These are phyloP conservation scores for Pachypanchax playfairii DNA, from an alignment of 2,113 vertebrate species.

Conservation along the genomic window DNA sequence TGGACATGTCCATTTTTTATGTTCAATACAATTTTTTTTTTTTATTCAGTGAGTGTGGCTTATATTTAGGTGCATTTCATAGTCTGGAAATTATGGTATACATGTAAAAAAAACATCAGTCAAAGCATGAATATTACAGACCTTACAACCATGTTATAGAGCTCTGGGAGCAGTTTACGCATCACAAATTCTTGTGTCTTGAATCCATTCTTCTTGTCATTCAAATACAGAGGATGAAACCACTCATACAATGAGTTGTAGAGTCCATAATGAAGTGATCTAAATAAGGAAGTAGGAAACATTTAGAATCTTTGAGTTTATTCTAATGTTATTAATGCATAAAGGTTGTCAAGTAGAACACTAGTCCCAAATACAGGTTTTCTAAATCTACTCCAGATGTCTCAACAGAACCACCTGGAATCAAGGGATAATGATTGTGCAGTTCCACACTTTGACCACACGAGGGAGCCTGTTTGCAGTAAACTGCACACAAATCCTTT, in stretches of 20 bases:
- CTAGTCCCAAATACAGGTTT: too few relatives aligned
- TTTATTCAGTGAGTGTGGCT: too few relatives aligned
- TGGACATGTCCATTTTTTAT: too few relatives aligned
- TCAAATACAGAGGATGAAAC: conserved; percentile 92
- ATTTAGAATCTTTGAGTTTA: background rate
- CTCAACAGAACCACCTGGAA: too few relatives aligned
- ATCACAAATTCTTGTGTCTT: conserved; percentile 88
- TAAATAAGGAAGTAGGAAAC: conserved; percentile 49
- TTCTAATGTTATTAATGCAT: background rate
- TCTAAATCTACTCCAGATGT: too few relatives aligned
- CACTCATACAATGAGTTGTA: conserved; percentile 94
- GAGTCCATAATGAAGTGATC: conserved; percentile 88
- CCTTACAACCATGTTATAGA: conserved; percentile 90
- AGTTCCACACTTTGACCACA: background rate
- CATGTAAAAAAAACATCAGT: background rate
- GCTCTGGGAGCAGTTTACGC: conserved; percentile 88
- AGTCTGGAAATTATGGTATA: too few relatives aligned
- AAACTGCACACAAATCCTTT: background rate
- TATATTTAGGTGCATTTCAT: too few relatives aligned
- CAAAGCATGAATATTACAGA: conserved; percentile 58
- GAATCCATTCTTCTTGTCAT: conserved; percentile 87
- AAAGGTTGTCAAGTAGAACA: too few relatives aligned
- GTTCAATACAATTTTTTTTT: too few relatives aligned
- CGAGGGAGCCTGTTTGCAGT: background rate
- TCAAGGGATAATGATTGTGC: background rate